Base-by-base conservation (phyloP, 1,140 invertebrate species). In the Leptinotarsa defecta region DNA sequence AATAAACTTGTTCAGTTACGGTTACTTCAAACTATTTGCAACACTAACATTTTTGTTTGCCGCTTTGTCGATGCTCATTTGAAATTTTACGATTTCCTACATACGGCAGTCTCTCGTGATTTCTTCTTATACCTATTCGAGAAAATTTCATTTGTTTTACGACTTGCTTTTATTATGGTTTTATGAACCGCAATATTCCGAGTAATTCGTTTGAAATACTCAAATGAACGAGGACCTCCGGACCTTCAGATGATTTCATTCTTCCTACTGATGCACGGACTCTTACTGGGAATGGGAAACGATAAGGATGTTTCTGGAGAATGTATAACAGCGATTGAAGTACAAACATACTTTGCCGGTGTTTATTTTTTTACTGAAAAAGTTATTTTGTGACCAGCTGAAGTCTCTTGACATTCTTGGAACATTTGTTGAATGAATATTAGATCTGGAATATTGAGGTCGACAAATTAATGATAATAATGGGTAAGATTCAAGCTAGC, bases 121-220 rank as follows among this genome's bases (percentile, higher is more conserved):
- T 65, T 20, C 17, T 65, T 65, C 64, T 65, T 34, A 22, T 20
- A 65, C 13, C 52, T 49, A 70, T 70, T 20, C 17, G 19, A 24
- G 68, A 43, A 49, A 70, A 70, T 70, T 70, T 70, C 27, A 70
- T 70, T 70, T 70, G 43, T 70, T 70, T 70, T 70, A 70, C 43
- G 68, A 15, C 48, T 65, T 65, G 64, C 20, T 65, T 65, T 65
- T 34, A 65, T 65, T 65, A 34, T n/a, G 68, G 43, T 70, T 69
- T 70, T 70, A 70, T 48, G 68, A 70, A 52, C 68, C 13, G 64
- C 64, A 65, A 34, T 65, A 65, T 65, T 20, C 20, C 13, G 11
- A 34, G 64, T 65, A 22, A 34, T 65, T 65, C 64, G 13, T 24
- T 65, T 65, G 64, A 65, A 65, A 65, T 65, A 65, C 27, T 34